Conservation (phyloP, 2,113 vertebrate genomes). For the Cervus canadensis region DNA sequence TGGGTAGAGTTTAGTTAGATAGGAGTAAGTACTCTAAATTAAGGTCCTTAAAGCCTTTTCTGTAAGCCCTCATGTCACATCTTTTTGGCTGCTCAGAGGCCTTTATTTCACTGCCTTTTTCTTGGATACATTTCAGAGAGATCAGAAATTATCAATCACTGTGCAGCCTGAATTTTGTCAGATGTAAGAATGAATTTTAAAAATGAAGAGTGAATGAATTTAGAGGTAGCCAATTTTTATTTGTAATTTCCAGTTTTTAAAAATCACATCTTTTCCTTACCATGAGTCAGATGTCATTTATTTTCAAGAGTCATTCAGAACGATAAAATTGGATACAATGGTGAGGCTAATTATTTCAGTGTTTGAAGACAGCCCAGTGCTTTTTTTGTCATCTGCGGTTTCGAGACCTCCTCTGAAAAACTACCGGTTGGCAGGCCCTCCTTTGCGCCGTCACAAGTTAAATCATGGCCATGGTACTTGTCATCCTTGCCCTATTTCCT, state of each 20-base stretch:
- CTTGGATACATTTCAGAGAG: neutral
- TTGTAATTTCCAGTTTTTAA: slow-evolving; percentile 23
- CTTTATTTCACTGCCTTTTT: neutral
- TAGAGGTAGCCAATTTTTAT: neutral
- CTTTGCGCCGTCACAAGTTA: neutral
- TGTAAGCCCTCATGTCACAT: neutral
- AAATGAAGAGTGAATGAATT: neutral
- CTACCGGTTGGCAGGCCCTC: neutral
- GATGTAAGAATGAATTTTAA: neutral
- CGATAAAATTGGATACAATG: neutral
- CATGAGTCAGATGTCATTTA: slow-evolving; percentile 42
- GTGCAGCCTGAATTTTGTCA: neutral
- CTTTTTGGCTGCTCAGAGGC: neutral
- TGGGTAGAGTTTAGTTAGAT: neutral
- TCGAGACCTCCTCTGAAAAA: slow-evolving; percentile 41
- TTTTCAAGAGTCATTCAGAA: neutral
- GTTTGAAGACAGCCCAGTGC: slow-evolving; percentile 41
- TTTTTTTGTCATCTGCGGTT: slow-evolving; percentile 48
- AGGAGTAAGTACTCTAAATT: neutral
- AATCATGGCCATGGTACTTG: neutral
- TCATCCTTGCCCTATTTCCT: neutral
- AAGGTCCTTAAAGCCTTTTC: neutral
- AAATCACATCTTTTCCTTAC: neutral
- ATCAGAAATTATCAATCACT: neutral
- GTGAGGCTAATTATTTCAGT: slow-evolving; percentile 34